Percentiles rank a stretch among this genome's conserved stretches.
Conservation (phyloP, 2,797 vertebrate species). For the Anguilla obscura region DNA sequence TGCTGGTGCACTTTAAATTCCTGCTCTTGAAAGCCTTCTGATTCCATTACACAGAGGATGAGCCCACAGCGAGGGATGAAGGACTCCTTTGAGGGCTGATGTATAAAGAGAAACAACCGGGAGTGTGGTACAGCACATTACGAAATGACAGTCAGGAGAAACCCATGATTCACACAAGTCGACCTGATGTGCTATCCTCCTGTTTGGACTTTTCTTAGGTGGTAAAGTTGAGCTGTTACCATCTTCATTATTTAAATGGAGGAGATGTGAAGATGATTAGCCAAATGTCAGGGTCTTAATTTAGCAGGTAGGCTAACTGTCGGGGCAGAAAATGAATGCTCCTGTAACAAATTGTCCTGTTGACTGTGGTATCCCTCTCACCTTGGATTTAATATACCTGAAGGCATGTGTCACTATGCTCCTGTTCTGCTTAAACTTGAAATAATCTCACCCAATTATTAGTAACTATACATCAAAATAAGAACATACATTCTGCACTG, state of each 20-base stretch:
- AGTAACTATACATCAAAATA: background rate
- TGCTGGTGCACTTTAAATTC: background rate
- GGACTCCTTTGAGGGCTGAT: constrained; percentile 9
- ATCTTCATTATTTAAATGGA: constrained; percentile 59
- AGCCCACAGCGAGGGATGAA: background rate
- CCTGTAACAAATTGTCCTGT: constrained; percentile 33
- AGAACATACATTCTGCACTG: background rate
- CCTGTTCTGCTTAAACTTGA: background rate
- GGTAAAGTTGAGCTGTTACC: constrained; percentile 48
- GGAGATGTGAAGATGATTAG: constrained; percentile 59
- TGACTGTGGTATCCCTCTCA: background rate
- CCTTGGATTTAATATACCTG: background rate
- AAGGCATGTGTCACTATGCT: background rate
- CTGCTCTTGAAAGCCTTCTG: background rate
- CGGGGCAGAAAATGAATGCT: constrained; percentile 41
- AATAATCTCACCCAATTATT: background rate
- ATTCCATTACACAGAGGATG: background rate
- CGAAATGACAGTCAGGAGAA: constrained; percentile 15
- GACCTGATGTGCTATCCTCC: background rate
- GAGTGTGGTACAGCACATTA: background rate
- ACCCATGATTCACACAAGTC: background rate
- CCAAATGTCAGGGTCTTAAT: constrained; percentile 8
- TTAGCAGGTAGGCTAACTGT: constrained; percentile 32
- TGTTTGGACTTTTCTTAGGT: constrained; percentile 42
- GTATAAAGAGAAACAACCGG: constrained; percentile 3